Conservation (phyloP, 2,113 vertebrate genomes). For the Tyto alba region DNA sequence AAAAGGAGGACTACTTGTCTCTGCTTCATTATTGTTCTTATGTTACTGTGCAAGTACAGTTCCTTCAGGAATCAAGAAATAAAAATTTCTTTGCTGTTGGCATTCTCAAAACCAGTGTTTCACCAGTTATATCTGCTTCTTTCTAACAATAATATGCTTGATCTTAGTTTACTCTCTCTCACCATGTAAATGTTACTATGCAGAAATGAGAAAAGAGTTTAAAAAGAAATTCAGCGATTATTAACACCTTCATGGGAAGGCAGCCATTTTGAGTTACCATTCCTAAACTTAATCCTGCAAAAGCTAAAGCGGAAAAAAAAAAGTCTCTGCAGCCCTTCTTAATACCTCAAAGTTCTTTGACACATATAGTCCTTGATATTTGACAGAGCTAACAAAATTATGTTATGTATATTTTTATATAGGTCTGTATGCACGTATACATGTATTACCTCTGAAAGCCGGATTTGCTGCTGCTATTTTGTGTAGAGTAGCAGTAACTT, state of each 20-base stretch:
- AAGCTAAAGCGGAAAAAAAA: not conserved
- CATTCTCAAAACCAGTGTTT: not conserved
- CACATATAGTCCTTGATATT: not conserved
- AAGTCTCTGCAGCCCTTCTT: not conserved
- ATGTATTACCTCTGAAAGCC: slow-evolving; percentile 57
- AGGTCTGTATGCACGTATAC: fast-evolving
- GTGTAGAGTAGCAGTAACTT: slow-evolving; percentile 46
- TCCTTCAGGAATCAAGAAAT: not conserved
- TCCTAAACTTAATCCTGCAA: not conserved
- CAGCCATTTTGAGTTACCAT: not conserved
- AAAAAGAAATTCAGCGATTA: not conserved
- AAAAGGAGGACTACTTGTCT: not conserved
- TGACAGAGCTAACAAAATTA: not conserved
- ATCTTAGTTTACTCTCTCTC: not conserved
- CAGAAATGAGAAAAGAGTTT: not conserved
- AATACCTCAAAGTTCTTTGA: not conserved
- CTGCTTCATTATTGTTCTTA: not conserved
- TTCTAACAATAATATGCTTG: not conserved
- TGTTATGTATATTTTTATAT: not conserved
- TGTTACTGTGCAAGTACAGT: not conserved
- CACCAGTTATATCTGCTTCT: not conserved
- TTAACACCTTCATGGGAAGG: not conserved
- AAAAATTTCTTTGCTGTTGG: not conserved
- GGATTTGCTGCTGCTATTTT: slow-evolving; percentile 58
- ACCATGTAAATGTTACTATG: not conserved